Base-by-base conservation (phyloP, 30 jellyfish, hydroid and myxozoan genomes). In the Phacellophora camtschatica region DNA sequence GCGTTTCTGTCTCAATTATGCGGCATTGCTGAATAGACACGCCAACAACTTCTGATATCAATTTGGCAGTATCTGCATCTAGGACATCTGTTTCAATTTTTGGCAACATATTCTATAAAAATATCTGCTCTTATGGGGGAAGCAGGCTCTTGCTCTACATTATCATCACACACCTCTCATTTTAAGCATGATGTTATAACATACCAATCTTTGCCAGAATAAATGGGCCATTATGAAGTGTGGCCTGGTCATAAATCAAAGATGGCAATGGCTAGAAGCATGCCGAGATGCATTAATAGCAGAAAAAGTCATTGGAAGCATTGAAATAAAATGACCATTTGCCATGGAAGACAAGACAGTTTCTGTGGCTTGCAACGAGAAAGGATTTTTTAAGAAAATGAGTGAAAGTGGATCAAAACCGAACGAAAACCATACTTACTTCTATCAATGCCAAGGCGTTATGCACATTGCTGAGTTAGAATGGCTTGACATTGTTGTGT, bases 191-290 rank as follows among this genome's bases (percentile, higher is more conserved):
- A n/a, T n/a, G n/a, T n/a, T n/a, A n/a, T n/a, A n/a, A n/a, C n/a
- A n/a, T n/a, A n/a, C n/a, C n/a, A 27, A 62, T 3, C 25, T 22
- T 62, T 31, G 53, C 49, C 76, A 62, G 23, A 31, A 13, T 15
- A 27, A 62, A 2, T 53, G 8, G 15, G 54, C 8, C 19, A 53
- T 20, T 8, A 62, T 62, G 3, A 2, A 62, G 30, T 22, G 76
- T 49, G 73, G 85, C 48, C 64, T 71, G 29, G 30, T 71, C 50
- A 49, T 71, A 5, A 71, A 78, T 34, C 87, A 74, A 10, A 12
- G 12, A 24, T 75, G 88, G 88, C 88, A 84, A 27, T 75, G 88
- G 88, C 66, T 75, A 13, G 83, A 84, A 7, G 88, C 88, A 13
- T 54, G 83, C 66, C 88, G 84, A 37, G 85, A 75, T 50, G 65